A percentile compares a stretch with the other conserved stretches of the same genome.
Conservation (phyloP, 2,888 invertebrate genomes). For the Drosophila atroscutellata region DNA sequence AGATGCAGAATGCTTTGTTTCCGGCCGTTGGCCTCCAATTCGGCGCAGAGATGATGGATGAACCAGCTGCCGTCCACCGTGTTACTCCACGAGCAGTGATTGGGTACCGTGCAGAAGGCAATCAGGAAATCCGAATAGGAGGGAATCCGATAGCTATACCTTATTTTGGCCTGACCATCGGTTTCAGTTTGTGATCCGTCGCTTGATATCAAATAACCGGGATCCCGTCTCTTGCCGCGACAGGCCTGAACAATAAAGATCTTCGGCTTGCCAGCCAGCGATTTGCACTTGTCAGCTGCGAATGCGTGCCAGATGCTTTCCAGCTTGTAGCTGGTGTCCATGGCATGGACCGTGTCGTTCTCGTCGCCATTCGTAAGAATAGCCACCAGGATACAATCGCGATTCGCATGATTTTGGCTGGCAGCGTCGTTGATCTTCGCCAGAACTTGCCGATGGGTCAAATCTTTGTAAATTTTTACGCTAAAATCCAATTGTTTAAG, state of each 20-base stretch:
- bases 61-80: constrained; percentile 97
- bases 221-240: constrained; percentile 92
- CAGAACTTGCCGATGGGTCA: constrained; percentile 88
- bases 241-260: constrained; percentile 93
- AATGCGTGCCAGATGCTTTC: constrained; percentile 91
- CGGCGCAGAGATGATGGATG: constrained; percentile 94
- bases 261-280: constrained; percentile 93
- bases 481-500: constrained; percentile 89
- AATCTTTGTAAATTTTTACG: constrained; percentile 89
- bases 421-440: constrained; percentile 89
- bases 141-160: constrained; percentile 93
- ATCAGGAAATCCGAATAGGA: constrained; percentile 96
- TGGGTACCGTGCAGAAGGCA: constrained; percentile 96
- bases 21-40: constrained; percentile 89
- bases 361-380: constrained; percentile 95
- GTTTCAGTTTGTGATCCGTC: constrained; percentile 86
- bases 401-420: constrained; percentile 90
- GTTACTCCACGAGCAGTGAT: constrained; percentile 96
- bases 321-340: constrained; percentile 92
- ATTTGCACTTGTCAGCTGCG: constrained; percentile 92
- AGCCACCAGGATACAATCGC: constrained; percentile 92
- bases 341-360: constrained; percentile 91
- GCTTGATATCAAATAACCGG: constrained; percentile 87
- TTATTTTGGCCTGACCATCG: constrained; percentile 87
- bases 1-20: constrained; percentile 92